Evolutionary conservation across 2,888 invertebrate genomes (phyloP).

Genomic region (Octonoba sinensis): DNA sequence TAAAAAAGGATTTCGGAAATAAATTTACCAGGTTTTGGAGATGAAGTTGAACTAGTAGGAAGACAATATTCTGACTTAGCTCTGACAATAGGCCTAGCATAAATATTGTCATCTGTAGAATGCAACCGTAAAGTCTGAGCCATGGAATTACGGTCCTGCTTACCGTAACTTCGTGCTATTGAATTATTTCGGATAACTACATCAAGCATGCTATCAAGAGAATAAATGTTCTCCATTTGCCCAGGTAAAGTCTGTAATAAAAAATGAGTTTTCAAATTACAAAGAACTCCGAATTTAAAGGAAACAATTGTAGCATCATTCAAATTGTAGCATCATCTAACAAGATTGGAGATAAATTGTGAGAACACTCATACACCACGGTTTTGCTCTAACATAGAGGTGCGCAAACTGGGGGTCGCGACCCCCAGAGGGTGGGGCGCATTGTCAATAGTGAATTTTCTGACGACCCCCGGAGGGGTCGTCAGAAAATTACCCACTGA

Average conservation of each 20-base stretch:
- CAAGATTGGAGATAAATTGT: no score
- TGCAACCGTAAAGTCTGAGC: conserved; percentile 37
- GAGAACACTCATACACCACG: no score
- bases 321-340: no score
- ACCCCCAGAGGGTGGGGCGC: no score
- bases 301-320: no score
- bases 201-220: conserved; percentile 53
- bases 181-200: conserved; percentile 51
- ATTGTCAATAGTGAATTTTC: no score
- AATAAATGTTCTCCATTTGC: conserved; percentile 32
- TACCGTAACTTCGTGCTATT: conserved; percentile 54
- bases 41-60: conserved; percentile 33
- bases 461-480: no score
- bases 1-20: not conserved
- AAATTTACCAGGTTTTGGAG: conserved; percentile 42
- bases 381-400: no score
- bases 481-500: no score
- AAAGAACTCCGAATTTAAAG: no score
- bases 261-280: not conserved
- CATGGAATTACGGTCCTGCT: conserved; percentile 39
- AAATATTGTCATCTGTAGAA: conserved; percentile 40
- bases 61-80: conserved; percentile 60
- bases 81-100: conserved; percentile 52
- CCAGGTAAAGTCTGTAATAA: conserved; percentile 25
- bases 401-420: no score